Evolutionary conservation across 2,888 invertebrate genomes (phyloP).

Genomic region (Cephus pulcher): DNA sequence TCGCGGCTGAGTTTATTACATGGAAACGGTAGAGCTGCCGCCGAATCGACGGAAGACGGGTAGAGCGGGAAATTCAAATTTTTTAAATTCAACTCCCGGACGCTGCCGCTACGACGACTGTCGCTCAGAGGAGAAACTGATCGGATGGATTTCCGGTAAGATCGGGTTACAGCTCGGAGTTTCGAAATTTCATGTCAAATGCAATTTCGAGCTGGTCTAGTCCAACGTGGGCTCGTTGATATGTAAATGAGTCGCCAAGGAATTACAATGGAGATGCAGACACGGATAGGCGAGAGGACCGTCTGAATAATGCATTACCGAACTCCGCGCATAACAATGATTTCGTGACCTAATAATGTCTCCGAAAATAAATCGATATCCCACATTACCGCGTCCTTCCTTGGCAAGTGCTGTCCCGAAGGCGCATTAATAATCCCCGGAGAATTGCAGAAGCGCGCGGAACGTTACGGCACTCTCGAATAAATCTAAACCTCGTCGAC

Average conservation of each 20-base stretch:
- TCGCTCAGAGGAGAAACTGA: neutral
- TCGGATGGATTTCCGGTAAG: neutral
- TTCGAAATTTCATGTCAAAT: constrained; percentile 43
- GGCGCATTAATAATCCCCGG: constrained; percentile 16
- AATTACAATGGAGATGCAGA: constrained; percentile 60
- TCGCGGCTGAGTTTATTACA: neutral
- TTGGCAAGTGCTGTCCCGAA: neutral
- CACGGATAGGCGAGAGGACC: constrained; percentile 53
- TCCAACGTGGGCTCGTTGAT: constrained; percentile 56
- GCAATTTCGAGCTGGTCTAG: constrained; percentile 44
- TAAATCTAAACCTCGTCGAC: neutral
- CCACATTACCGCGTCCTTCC: constrained; percentile 37
- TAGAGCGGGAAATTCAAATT: neutral
- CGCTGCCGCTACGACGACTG: neutral
- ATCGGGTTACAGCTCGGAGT: constrained; percentile 19
- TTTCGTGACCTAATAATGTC: constrained; percentile 53
- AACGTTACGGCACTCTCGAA: neutral
- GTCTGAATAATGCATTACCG: constrained; percentile 60
- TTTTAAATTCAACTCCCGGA: neutral
- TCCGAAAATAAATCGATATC: constrained; percentile 51
- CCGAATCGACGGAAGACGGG: neutral
- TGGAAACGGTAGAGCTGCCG: neutral
- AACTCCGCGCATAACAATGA: constrained; percentile 59
- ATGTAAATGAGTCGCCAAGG: constrained; percentile 63
- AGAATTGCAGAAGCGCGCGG: constrained; percentile 6